Evolutionary conservation across 2,888 invertebrate genomes (phyloP).

Genomic region (Nemurella pictetii): DNA sequence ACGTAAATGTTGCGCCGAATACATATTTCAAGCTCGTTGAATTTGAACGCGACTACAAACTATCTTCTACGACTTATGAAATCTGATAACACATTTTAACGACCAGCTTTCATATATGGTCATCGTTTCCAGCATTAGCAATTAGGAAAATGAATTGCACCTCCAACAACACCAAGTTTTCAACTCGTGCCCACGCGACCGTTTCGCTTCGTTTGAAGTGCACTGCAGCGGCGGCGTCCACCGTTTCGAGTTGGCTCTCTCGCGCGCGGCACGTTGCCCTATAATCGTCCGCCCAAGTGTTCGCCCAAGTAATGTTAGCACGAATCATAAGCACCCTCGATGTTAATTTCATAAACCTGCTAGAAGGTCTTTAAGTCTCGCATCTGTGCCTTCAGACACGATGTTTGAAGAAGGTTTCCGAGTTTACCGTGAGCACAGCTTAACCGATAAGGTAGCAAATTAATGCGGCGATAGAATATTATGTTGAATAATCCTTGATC

Average conservation of each 20-base stretch:
- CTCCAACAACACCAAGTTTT: background rate
- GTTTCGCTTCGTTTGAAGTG: background rate
- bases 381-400: slow-evolving; percentile 17
- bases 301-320: background rate
- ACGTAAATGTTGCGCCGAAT: too few relatives aligned
- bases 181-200: too few relatives aligned
- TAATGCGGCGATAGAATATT: slow-evolving; percentile 19
- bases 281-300: background rate
- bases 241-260: background rate
- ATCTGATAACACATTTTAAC: too few relatives aligned
- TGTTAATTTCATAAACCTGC: slow-evolving; percentile 21
- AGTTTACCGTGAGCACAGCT: slow-evolving; percentile 4
- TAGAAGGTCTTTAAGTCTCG: slow-evolving; percentile 9
- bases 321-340: slow-evolving; percentile 1
- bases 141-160: too few relatives aligned
- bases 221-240: background rate
- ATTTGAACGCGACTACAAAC: too few relatives aligned
- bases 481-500: background rate
- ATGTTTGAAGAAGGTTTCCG: slow-evolving; percentile 7
- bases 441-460: slow-evolving; percentile 27
- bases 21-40: too few relatives aligned
- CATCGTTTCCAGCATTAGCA: too few relatives aligned
- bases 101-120: too few relatives aligned
- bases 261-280: background rate
- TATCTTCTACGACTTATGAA: too few relatives aligned